phyloP scores from a whole-genome alignment of 1,140 invertebrate genomes.

The Drosophila virilis region DNA sequence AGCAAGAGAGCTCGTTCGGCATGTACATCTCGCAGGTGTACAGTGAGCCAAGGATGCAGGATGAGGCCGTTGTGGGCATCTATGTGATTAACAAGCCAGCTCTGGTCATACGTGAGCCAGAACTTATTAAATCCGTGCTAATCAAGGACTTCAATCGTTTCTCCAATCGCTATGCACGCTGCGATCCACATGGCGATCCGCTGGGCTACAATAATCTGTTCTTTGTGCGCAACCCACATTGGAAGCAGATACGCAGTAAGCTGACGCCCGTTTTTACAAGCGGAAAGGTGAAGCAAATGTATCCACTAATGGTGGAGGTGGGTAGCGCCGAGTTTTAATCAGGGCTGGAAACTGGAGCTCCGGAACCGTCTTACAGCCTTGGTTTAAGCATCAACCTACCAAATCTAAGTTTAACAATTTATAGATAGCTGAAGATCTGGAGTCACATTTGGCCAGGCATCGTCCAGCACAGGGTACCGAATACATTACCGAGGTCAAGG shows the following conservation, averaged over 20 bases:
- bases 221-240: conserved; percentile 74
- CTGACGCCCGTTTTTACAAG: conserved; percentile 86
- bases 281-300: conserved; percentile 86
- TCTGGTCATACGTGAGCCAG: conserved; percentile 85
- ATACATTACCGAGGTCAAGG: conserved; percentile 79
- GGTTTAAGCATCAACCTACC: too few species aligned
- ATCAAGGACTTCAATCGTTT: conserved; percentile 85
- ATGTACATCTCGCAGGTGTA: conserved; percentile 68
- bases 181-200: conserved; percentile 65
- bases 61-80: conserved; percentile 84
- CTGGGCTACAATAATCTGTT: conserved; percentile 73
- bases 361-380: too few species aligned
- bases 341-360: too few species aligned
- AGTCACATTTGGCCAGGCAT: conserved; percentile 33
- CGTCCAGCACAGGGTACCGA: neutral
- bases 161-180: conserved; percentile 61
- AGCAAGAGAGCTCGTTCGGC: conserved; percentile 57
- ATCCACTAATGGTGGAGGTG: conserved; percentile 84
- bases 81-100: conserved; percentile 84
- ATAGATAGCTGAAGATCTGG: conserved; percentile 64
- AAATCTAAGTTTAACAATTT: neutral
- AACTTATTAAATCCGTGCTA: conserved; percentile 85
- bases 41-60: conserved; percentile 49
- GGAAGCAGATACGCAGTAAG: conserved; percentile 86
- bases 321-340: neutral